Evolutionary conservation across 2,888 invertebrate species (phyloP).

Genomic region (Drosophila paranaensis): DNA sequence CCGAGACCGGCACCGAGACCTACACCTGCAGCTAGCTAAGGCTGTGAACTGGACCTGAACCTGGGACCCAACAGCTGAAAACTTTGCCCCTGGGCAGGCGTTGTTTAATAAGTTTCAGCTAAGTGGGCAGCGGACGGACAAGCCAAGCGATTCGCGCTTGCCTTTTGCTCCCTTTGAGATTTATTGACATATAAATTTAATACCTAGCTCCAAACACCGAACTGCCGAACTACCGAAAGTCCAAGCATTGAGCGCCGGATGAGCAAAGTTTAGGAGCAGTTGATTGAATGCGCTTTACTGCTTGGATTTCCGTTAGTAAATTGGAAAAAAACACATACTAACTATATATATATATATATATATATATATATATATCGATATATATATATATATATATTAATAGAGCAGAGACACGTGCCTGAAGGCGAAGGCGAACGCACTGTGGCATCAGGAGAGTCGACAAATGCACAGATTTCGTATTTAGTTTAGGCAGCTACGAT

Average conservation of each 20-base stretch:
- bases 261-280: conserved; percentile 68
- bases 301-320: conserved; percentile 78
- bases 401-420: not conserved
- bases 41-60: conserved; percentile 23
- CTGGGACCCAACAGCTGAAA: conserved; percentile 7
- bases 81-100: conserved; percentile 45
- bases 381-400: conserved; percentile 4
- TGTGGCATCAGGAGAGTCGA: conserved; percentile 2
- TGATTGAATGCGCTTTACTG: conserved; percentile 76
- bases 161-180: conserved; percentile 69
- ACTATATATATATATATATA: not conserved
- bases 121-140: conserved; percentile 12
- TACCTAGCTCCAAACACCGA: conserved; percentile 30
- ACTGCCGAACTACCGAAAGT: conserved; percentile 2
- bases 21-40: conserved; percentile 20
- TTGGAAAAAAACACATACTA: conserved; percentile 49
- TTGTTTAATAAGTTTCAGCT: conserved; percentile 62
- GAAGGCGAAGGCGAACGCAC: conserved; percentile 14
- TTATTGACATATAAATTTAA: conserved; percentile 79
- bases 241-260: conserved; percentile 26
- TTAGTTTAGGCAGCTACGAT: conserved; percentile 51
- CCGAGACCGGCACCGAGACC: not conserved
- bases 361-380: not conserved
- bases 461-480: conserved; percentile 34
- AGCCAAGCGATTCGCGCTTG: conserved; percentile 67